Evolutionary conservation across 2,113 vertebrate species (phyloP).

Genomic region (Nettapus auritus): DNA sequence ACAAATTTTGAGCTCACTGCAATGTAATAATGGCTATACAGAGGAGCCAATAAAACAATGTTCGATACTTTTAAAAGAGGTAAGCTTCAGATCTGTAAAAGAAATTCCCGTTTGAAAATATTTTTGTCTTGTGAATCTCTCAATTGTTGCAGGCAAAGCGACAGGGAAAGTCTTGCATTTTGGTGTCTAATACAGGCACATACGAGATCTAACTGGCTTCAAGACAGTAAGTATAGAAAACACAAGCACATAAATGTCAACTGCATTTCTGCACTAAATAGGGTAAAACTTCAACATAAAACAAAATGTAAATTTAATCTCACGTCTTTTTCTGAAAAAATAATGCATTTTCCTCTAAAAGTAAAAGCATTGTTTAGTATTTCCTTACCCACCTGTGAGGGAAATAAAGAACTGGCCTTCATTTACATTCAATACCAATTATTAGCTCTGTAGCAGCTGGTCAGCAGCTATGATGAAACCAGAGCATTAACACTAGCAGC

Average conservation of each 20-base stretch:
- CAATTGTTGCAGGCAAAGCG: neutral
- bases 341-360: neutral
- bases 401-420: neutral
- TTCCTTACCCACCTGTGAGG: neutral
- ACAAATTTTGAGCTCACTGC: neutral
- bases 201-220: neutral
- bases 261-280: neutral
- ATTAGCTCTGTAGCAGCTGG: neutral
- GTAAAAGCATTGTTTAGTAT: neutral
- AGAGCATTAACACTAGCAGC: neutral
- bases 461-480: neutral
- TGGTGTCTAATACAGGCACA: neutral
- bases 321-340: neutral
- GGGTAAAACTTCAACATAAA: neutral
- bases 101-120: neutral
- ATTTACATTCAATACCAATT: neutral
- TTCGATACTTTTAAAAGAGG: neutral
- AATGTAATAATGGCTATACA: neutral
- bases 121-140: neutral
- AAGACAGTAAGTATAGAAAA: neutral
- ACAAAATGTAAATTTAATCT: neutral
- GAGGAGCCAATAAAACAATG: neutral
- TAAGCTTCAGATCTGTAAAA: neutral
- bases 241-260: neutral
- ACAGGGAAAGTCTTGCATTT: neutral